phyloP scores from a whole-genome alignment of 2,113 vertebrate species.

The Tympanuchus pallidicinctus region DNA sequence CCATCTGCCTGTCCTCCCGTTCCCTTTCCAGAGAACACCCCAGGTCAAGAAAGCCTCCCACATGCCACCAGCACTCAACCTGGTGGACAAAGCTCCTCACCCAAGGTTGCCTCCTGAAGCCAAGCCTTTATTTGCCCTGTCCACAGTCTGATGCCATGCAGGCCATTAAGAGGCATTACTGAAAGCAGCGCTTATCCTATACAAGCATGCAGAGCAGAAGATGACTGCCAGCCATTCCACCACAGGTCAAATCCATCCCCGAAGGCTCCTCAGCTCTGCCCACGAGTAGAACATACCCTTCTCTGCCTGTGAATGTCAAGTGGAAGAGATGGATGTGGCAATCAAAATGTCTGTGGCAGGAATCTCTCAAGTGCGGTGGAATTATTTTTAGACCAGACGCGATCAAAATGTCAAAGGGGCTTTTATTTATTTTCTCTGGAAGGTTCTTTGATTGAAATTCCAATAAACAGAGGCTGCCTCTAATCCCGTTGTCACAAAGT shows the following conservation, averaged over 20 bases:
- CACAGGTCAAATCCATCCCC: accelerated
- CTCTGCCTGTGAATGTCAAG: not conserved
- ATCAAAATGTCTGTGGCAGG: accelerated
- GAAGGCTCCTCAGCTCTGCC: not conserved
- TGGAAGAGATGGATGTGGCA: not conserved
- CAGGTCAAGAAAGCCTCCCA: not conserved
- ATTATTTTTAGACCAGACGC: not conserved
- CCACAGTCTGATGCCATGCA: accelerated
- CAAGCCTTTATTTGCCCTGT: not conserved
- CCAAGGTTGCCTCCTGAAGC: not conserved
- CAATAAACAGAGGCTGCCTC: not conserved
- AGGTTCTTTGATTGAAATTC: not conserved
- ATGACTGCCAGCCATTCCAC: not conserved
- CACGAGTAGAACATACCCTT: not conserved
- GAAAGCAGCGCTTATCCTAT: not conserved
- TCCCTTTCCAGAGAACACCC: not conserved
- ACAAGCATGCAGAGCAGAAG: not conserved
- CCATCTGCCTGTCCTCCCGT: not conserved
- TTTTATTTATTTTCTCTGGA: constrained; percentile 24
- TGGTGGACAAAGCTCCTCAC: not conserved
- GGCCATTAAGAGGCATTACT: not conserved
- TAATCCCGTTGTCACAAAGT: not conserved
- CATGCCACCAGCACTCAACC: accelerated
- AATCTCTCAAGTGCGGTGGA: not conserved
- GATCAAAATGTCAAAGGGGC: not conserved